Evolutionary conservation across 2,797 vertebrate species (phyloP), one percentile per base, ranked within the genome.

Genomic region (Peromyscus nudipes): DNA sequence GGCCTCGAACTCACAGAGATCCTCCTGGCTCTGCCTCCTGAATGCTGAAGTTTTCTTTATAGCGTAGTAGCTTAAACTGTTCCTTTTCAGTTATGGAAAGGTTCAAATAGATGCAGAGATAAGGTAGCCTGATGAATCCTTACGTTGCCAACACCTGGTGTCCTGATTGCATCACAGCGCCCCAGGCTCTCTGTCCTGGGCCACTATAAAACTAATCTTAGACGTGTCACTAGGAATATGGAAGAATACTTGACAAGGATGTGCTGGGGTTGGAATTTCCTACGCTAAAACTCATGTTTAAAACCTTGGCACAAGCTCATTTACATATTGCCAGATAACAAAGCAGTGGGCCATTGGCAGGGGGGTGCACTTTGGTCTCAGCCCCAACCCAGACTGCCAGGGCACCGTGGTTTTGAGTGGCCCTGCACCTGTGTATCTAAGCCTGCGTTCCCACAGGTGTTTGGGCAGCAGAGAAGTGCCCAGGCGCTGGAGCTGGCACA

Each of bases 401-500:
- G 52, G 57, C 55, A 16, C 87, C 62, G 11, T 34, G 55, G 10
- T 62, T 19, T 40, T 62, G 71, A 11, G 7, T 5, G 43, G 21
- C 19, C 55, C 55, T 23, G 87, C 57, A 6, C 16, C 10, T 31
- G 7, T 79, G 23, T 2, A 4, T 43, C 65, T 17, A 25, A 79
- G 9, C 46, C 57, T 55, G 55, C 2, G 10, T 5, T 34, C 27
- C 73, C 4, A 0, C 52, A 98, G 98, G 97, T 98, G 84, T 98
- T 98, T 19, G 95, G 98, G 34, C 98, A 98, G 94, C 95, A 90
- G 31, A 97, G 98, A 76, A 98, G 98, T 31, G 83, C 82, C 27
- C 98, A 98, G 81, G 98, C 98, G 1, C 97, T 98, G 73, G 98
- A 98, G 89, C 97, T 98, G 92, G 98, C 98, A 10, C 98, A 98